These are phyloP conservation scores for Prionace glauca DNA, from an alignment of 2,797 vertebrate species.

Conservation along the genomic window DNA sequence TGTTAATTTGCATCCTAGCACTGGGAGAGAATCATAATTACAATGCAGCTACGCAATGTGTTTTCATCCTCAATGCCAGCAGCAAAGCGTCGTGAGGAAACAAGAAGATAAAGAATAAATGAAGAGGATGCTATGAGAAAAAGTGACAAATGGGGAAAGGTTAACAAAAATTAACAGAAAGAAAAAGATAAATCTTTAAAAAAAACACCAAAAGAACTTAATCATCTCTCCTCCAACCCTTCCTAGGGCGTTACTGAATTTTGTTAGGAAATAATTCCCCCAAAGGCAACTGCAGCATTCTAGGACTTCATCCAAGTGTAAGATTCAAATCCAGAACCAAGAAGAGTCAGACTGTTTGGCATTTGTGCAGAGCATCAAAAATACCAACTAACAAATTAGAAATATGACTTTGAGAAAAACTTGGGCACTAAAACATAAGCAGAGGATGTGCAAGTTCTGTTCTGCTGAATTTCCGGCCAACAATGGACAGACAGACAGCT, in stretches of 20 bases:
- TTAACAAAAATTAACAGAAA: not conserved
- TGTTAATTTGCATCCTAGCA: not conserved
- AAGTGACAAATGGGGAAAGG: not conserved
- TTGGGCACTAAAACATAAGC: not conserved
- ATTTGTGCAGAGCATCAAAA: not conserved
- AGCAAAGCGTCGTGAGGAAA: not conserved
- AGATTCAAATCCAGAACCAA: not conserved
- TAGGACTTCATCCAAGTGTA: not conserved
- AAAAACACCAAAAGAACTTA: not conserved
- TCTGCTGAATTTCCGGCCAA: not conserved
- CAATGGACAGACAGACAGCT: not conserved
- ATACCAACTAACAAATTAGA: not conserved
- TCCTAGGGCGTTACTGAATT: not conserved
- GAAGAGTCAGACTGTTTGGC: not conserved
- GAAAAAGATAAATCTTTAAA: not conserved
- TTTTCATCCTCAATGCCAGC: not conserved
- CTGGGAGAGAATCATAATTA: not conserved
- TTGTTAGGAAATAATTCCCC: no score
- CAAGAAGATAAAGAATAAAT: slow-evolving; percentile 14
- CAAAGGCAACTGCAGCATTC: not conserved
- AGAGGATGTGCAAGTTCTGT: not conserved
- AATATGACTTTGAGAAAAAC: not conserved
- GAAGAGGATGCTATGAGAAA: not conserved
- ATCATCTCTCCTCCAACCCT: not conserved
- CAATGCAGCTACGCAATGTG: not conserved